Evolutionary conservation across 2,888 invertebrate species (phyloP).

Genomic region (Pammene fasciana): DNA sequence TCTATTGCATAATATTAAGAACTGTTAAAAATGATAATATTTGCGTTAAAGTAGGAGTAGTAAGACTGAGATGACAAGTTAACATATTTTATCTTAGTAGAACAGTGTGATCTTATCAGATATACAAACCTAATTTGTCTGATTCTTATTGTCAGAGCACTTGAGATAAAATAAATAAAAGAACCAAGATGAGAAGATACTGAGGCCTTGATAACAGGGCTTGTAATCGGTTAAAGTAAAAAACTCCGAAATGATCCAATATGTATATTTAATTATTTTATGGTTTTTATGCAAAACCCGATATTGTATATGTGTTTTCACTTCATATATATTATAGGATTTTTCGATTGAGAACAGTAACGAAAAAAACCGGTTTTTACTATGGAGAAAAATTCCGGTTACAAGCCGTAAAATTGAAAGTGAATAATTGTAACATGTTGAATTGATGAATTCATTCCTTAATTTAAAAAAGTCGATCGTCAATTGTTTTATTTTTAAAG

Average conservation of each 20-base stretch:
- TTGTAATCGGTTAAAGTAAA: no score
- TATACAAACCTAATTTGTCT: constrained; percentile 4
- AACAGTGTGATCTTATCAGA: constrained; percentile 22
- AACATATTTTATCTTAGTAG: constrained; percentile 28
- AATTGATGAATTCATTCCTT: no score
- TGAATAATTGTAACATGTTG: neutral
- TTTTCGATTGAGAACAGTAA: no score
- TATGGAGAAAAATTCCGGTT: no score
- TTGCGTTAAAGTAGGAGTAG: neutral
- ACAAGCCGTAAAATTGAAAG: neutral
- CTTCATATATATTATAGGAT: no score
- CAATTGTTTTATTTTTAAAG: neutral
- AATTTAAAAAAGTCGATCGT: neutral
- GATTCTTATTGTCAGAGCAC: constrained; percentile 9
- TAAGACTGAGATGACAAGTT: neutral
- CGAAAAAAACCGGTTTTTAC: no score
- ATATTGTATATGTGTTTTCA: no score
- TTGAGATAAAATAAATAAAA: constrained; percentile 29
- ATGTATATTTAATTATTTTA: no score
- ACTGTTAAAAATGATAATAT: neutral
- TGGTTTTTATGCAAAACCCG: no score
- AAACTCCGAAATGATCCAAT: no score
- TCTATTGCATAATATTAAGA: neutral
- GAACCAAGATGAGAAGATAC: constrained; percentile 14
- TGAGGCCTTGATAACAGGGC: no score